Conservation (phyloP, 2,888 invertebrate species). For the Saturnia japonica region DNA sequence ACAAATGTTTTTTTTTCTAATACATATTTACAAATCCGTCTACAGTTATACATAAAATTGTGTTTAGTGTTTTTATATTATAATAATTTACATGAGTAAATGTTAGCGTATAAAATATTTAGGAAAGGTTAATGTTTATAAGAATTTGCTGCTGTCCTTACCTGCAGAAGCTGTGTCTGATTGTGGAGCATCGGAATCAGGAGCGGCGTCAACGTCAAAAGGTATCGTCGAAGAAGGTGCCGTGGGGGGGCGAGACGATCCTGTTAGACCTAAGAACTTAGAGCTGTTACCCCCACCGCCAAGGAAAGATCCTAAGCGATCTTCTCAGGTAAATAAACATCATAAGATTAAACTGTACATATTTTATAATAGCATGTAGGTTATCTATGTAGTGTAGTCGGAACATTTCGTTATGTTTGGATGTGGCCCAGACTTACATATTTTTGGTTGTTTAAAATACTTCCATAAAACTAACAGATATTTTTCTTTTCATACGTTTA, state of each 20-base stretch:
- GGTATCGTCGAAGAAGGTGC: conserved; percentile 53
- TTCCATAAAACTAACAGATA: background rate
- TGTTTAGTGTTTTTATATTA: background rate
- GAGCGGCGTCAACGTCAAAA: conserved; percentile 63
- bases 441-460: background rate
- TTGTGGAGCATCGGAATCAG: conserved; percentile 61
- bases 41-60: background rate
- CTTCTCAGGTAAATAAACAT: conserved; percentile 50
- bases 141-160: conserved; percentile 9
- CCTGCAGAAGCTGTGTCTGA: conserved; percentile 66
- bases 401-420: background rate
- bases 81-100: background rate
- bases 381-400: too few relatives aligned
- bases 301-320: conserved; percentile 61
- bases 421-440: background rate
- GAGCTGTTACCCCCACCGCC: conserved; percentile 78
- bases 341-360: background rate
- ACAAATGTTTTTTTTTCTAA: background rate
- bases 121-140: background rate
- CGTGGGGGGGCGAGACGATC: conserved; percentile 47
- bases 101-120: background rate
- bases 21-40: background rate
- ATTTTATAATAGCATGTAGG: background rate
- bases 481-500: background rate
- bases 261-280: conserved; percentile 59